Conservation (phyloP, 2,888 invertebrate species). For the Eupithecia subfuscata region DNA sequence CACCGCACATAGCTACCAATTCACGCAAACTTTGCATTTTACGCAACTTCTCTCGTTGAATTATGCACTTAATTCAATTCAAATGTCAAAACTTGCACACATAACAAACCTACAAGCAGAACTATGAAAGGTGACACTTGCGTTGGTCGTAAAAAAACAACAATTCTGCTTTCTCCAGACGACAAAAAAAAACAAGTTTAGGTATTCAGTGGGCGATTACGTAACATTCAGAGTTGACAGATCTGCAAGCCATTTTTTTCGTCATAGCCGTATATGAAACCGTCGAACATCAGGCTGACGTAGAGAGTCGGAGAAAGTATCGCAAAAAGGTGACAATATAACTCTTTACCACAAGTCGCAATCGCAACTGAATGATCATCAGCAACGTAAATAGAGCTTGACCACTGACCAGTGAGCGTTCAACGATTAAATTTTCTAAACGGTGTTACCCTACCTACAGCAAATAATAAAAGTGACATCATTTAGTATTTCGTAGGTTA, state of each 20-base stretch:
- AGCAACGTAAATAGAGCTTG: constrained; percentile 48
- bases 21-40: constrained; percentile 43
- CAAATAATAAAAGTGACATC: no score
- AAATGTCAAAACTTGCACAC: not conserved
- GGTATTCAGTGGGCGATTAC: constrained; percentile 64
- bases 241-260: constrained; percentile 59
- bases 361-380: constrained; percentile 51
- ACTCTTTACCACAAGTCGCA: constrained; percentile 40
- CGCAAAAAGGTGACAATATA: constrained; percentile 53
- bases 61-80: not conserved
- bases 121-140: constrained; percentile 56
- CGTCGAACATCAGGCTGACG: constrained; percentile 60
- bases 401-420: constrained; percentile 10
- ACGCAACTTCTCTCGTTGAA: not conserved
- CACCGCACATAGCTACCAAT: constrained; percentile 47
- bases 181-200: constrained; percentile 66
- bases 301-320: constrained; percentile 66
- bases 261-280: constrained; percentile 58
- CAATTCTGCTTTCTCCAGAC: constrained; percentile 71
- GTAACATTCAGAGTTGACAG: constrained; percentile 71
- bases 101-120: constrained; percentile 31
- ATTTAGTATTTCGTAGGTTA: no score
- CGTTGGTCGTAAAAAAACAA: constrained; percentile 56
- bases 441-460: not conserved
- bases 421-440: not conserved